A percentile compares a stretch with the other conserved stretches of the same genome.
Evolutionary conservation across 2,113 vertebrate species (phyloP).

Genomic region (Spermophilus dauricus): DNA sequence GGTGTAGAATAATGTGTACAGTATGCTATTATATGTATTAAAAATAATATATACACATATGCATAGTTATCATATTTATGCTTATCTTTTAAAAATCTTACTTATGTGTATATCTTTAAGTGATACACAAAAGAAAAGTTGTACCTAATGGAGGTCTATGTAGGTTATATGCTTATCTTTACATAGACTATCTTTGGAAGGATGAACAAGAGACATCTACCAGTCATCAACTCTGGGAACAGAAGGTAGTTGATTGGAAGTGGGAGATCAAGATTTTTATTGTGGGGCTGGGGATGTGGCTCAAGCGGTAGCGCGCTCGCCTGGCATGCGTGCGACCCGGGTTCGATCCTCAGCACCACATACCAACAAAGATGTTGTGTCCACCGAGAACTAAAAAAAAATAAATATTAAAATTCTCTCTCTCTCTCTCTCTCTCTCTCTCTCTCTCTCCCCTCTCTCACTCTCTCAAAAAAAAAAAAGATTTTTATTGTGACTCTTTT

Average conservation of each 20-base stretch:
- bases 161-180: neutral
- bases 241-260: neutral
- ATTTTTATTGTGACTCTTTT: constrained; percentile 9
- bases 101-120: neutral
- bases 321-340: too few relatives aligned
- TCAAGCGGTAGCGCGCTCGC: too few relatives aligned
- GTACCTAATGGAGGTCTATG: neutral
- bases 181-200: neutral
- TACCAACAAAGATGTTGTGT: too few relatives aligned
- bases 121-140: neutral
- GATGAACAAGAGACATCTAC: neutral
- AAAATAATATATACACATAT: neutral
- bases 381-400: too few relatives aligned
- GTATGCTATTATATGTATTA: neutral
- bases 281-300: too few relatives aligned
- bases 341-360: too few relatives aligned
- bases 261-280: neutral
- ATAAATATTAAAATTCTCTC: too few relatives aligned
- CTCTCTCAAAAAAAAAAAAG: too few relatives aligned
- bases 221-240: neutral
- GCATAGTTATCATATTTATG: neutral
- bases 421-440: too few relatives aligned
- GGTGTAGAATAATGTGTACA: neutral
- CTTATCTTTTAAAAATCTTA: neutral
- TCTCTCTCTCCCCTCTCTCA: too few relatives aligned